Conservation (phyloP, 2,797 vertebrate genomes). For the Peromyscus eremicus region DNA sequence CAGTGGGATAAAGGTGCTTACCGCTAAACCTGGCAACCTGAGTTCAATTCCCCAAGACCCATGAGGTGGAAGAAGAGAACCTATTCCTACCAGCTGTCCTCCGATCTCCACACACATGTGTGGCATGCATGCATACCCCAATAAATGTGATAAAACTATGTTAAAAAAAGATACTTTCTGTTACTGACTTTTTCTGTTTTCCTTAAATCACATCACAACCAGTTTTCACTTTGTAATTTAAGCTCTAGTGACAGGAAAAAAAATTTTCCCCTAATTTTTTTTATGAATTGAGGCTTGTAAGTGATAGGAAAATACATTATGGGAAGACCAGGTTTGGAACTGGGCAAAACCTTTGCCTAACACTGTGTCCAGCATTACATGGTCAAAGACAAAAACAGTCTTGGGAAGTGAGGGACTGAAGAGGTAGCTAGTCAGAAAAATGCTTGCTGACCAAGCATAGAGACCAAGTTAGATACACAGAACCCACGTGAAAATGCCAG, state of each 20-base stretch:
- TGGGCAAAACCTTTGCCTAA: background rate
- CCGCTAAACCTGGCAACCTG: background rate
- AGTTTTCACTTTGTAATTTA: constrained; percentile 33
- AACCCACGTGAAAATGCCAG: background rate
- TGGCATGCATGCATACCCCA: background rate
- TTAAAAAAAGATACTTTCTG: background rate
- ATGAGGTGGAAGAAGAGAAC: background rate
- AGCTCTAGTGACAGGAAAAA: background rate
- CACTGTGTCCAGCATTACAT: background rate
- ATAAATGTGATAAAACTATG: background rate
- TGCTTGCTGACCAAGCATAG: background rate
- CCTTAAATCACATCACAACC: background rate
- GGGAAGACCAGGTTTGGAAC: background rate
- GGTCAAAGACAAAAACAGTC: background rate
- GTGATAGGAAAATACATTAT: background rate
- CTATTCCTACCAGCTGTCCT: background rate
- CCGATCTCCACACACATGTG: background rate
- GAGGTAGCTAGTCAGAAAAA: background rate
- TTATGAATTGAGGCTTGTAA: constrained; percentile 25
- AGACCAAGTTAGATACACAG: background rate
- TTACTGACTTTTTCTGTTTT: background rate
- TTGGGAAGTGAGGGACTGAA: background rate
- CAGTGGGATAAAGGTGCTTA: background rate
- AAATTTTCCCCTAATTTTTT: background rate
- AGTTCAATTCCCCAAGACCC: background rate